Evolutionary conservation across 2,797 vertebrate genomes (phyloP).

Genomic region (Schizothorax lantsangensis): DNA sequence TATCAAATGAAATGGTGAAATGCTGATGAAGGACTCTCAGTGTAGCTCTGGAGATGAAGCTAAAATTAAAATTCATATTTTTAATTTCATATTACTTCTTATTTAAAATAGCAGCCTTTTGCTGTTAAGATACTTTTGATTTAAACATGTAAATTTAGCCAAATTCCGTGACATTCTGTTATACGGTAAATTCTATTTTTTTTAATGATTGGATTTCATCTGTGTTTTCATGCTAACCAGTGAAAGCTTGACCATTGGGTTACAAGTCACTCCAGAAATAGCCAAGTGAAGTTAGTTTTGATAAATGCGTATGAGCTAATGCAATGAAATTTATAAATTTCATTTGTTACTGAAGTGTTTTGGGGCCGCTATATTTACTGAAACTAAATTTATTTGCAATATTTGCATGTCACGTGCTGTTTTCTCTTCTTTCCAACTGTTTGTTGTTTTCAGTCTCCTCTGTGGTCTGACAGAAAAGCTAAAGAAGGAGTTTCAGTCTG

Average conservation of each 20-base stretch:
- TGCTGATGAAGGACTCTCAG: neutral
- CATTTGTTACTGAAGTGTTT: neutral
- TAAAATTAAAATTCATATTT: too few relatives aligned
- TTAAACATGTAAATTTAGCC: neutral
- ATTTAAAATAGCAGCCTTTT: too few relatives aligned
- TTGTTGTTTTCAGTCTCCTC: constrained; percentile 67
- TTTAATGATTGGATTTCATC: neutral
- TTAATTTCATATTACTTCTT: too few relatives aligned
- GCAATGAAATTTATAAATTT: neutral
- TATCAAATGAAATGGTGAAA: neutral
- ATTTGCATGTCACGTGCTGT: neutral
- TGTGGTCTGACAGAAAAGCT: constrained; percentile 72
- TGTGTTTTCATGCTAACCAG: neutral
- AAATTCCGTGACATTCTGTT: neutral
- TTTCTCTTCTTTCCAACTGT: neutral
- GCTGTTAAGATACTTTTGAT: neutral
- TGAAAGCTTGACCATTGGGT: neutral
- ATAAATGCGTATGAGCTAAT: neutral
- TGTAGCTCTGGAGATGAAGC: too few relatives aligned
- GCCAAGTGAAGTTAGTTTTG: neutral
- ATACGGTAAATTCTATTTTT: neutral
- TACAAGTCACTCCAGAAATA: neutral
- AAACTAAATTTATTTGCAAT: neutral
- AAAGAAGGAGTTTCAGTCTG: constrained; percentile 61
- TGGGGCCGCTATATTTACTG: neutral